Base-by-base conservation (phyloP, 2,797 vertebrate genomes). In the Tragopan temminckii region DNA sequence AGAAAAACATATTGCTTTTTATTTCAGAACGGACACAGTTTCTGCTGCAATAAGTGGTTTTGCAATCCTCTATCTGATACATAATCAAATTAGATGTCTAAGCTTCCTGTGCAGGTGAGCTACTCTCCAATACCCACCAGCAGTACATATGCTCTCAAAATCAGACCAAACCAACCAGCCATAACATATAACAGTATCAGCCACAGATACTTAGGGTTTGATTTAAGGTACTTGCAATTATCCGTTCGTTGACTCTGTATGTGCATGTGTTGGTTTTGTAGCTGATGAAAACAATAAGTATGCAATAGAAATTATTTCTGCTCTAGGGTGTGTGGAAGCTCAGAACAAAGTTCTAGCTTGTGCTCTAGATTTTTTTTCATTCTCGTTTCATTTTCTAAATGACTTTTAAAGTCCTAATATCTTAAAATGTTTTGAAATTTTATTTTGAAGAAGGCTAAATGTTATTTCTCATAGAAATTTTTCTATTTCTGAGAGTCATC, bases 141-240 rank as follows among this genome's bases (percentile, higher is more conserved):
- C 1, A 29, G 42, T 42, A 3, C 25, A 3, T 0, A 0, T 9
- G 6, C 10, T 50, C 25, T 6, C 6, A 25, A 68, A 80, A n/a
- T 3, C 48, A 68, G 33, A 53, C 15, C 16, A 43, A 45, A 11
- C 6, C 27, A 86, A 27, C 11, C 33, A 86, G 24, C 1, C 31
- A 25, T 19, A 52, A 85, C 71, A 76, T 29, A 14, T 20, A 16
- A 29, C 19, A 81, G 8, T 0, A 0, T 50, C 48, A 50, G 48
- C 48, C 17, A 20, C 11, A 11, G 21, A 11, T 5, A 1, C 57
- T 61, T 21, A 13, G 21, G 58, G 11, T 33, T 46, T 80, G 23
- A 6, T 8, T 69, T 25, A 35, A 27, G 4, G 4, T 3, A 2
- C 18, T 18, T 83, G 31, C 25, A 40, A 1, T 29, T 25, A 15